Evolutionary conservation across 2,888 invertebrate genomes (phyloP).

Genomic region (Lacanobia wlatinum): DNA sequence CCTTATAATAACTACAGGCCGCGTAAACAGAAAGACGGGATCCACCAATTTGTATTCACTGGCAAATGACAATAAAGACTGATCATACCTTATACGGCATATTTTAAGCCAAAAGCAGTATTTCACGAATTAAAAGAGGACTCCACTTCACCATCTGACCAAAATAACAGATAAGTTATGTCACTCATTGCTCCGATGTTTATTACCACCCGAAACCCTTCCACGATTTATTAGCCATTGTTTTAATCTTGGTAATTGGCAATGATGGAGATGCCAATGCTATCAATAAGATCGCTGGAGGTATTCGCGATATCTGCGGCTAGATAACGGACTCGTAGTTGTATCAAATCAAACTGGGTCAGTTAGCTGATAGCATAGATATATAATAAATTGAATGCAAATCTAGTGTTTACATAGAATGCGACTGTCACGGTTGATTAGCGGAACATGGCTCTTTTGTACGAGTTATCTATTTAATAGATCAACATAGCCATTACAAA

Average conservation of each 20-base stretch:
- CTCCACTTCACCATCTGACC: constrained; percentile 66
- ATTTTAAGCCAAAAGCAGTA: constrained; percentile 74
- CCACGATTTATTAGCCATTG: constrained; percentile 77
- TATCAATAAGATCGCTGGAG: constrained; percentile 47
- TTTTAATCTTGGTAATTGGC: constrained; percentile 67
- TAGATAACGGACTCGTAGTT: constrained; percentile 40
- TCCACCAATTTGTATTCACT: constrained; percentile 75
- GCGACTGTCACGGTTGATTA: constrained; percentile 61
- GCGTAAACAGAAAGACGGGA: constrained; percentile 68
- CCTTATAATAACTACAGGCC: constrained; percentile 65
- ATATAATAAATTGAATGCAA: constrained; percentile 55
- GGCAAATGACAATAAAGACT: constrained; percentile 77
- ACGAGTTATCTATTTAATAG: constrained; percentile 59
- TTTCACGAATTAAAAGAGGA: constrained; percentile 72
- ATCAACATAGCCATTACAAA: constrained; percentile 60
- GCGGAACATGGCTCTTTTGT: constrained; percentile 46
- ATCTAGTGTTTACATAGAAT: constrained; percentile 60
- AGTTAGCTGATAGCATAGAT: constrained; percentile 43
- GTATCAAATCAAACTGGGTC: constrained; percentile 52
- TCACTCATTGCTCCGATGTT: constrained; percentile 66
- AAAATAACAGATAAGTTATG: constrained; percentile 73
- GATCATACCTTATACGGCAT: constrained; percentile 70
- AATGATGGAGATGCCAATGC: constrained; percentile 54
- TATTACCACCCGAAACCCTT: constrained; percentile 69
- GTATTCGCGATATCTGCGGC: constrained; percentile 38